Conservation (phyloP, 92 coral and sea anemone species). For the Pocillopora grandis region DNA sequence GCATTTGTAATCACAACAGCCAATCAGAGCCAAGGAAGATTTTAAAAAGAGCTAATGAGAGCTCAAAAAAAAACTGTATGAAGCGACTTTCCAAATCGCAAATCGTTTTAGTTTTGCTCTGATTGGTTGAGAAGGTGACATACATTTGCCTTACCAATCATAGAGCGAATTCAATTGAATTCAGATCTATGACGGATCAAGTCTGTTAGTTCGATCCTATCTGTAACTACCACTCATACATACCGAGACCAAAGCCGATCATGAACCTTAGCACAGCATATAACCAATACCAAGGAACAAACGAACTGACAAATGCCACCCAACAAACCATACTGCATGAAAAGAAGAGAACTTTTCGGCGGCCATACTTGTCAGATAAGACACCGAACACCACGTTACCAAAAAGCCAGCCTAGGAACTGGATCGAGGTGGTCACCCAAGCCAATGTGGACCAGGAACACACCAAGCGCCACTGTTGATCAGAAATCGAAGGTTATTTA, state of each 20-base stretch:
- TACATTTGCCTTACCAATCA: not conserved
- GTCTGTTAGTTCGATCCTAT: not conserved
- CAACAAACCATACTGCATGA: constrained; percentile 87
- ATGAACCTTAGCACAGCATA: constrained; percentile 81
- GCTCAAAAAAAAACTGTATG: too few relatives aligned
- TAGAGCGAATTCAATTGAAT: too few relatives aligned
- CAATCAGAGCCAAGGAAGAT: too few relatives aligned
- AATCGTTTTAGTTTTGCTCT: too few relatives aligned
- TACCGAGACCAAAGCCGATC: constrained; percentile 94
- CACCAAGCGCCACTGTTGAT: constrained; percentile 85
- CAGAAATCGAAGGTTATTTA: not conserved
- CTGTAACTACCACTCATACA: constrained; percentile 13
- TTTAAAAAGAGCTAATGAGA: too few relatives aligned
- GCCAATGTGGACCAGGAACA: constrained; percentile 75
- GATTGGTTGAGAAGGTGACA: not conserved
- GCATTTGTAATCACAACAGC: not conserved
- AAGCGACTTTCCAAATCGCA: too few relatives aligned
- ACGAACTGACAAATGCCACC: constrained; percentile 84
- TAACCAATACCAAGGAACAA: constrained; percentile 84
- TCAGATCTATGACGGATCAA: not conserved
- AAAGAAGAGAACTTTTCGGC: constrained; percentile 78
- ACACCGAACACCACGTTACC: constrained; percentile 91
- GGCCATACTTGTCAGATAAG: constrained; percentile 94
- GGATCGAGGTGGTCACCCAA: constrained; percentile 76
- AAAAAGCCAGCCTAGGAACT: constrained; percentile 90